Conservation (phyloP, 35 echinoderm and acorn worm genomes). For the Heliocidaris erythrogramma region DNA sequence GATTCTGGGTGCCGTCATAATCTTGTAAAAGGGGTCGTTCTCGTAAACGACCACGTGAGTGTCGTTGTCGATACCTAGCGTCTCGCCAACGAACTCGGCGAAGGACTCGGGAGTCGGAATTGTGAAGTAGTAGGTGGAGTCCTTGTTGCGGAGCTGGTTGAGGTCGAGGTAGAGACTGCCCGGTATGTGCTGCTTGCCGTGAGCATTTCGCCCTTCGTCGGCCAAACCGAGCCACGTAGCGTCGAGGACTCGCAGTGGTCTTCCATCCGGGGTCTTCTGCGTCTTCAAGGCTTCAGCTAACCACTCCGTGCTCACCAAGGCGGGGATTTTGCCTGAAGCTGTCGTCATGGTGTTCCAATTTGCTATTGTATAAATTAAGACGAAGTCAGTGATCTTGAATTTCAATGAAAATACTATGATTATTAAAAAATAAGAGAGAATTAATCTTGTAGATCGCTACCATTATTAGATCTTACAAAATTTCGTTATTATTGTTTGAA, state of each 20-base stretch:
- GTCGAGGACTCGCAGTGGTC: slow-evolving; percentile 25
- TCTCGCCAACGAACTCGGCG: slow-evolving; percentile 66
- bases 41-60: slow-evolving; percentile 94
- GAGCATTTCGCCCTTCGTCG: neutral
- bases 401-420: too few species aligned
- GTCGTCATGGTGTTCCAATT: neutral
- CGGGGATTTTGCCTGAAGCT: neutral
- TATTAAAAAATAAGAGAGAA: too few species aligned
- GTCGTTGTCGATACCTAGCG: slow-evolving; percentile 68
- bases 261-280: neutral
- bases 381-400: too few species aligned
- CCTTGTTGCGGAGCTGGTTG: slow-evolving; percentile 31
- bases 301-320: slow-evolving; percentile 46
- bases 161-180: slow-evolving; percentile 78
- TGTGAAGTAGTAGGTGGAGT: slow-evolving; percentile 66
- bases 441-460: too few species aligned
- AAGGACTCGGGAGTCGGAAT: slow-evolving; percentile 67
- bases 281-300: slow-evolving; percentile 30
- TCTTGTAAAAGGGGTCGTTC: slow-evolving; percentile 57
- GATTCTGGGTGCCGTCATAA: slow-evolving; percentile 74
- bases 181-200: slow-evolving; percentile 72
- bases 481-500: too few species aligned
- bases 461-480: too few species aligned
- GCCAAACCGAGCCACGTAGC: neutral
- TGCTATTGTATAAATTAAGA: too few species aligned